Base-by-base conservation (phyloP, 2,113 vertebrate species). In the Coturnix japonica region DNA sequence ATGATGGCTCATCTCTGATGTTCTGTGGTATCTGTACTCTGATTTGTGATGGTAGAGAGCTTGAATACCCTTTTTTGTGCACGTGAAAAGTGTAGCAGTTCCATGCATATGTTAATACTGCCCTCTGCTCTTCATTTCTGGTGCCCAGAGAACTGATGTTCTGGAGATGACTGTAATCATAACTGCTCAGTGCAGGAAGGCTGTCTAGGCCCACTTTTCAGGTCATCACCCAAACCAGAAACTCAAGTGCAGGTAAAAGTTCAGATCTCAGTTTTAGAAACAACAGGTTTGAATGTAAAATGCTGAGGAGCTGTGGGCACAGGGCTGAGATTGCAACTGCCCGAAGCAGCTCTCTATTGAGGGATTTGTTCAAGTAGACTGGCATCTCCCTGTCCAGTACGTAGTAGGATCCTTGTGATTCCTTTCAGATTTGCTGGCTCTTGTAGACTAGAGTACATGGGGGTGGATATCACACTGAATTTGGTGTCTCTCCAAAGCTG, bases 401-500 rank as follows among this genome's bases (percentile, higher is more conserved):
- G 53, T 35, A 57, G 41, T 56, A 66, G 49, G 37, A 41, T 83
- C 72, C 7, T 46, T 85, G 60, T 77, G 47, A 65, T 91, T 87
- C 78, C 75, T 91, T 95, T 89, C 86, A 89, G 63, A 89, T 87
- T 73, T 2, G 2, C 59, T 90, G 80, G 70, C 31, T 16, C 37
- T 93, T 74, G 63, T 70, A 73, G 57, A 61, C 39, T 69, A 2
- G 25, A 25, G n/a, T 54, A 14, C 53, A 37, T 0, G 3, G 46
- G 44, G 44, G 57, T 69, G 63, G 74, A 44, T 78, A 43, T 30
- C 88, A 56, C 65, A 17, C 12, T 82, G 77, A 60, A 69, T 75
- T 89, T 86, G 56, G 33, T 89, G 71, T 87, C 23, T 89, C 17
- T 94, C 78, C 78, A 77, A 53, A 9, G 71, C 3, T 91, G 89